Percentiles rank a stretch among this genome's conserved stretches.
Evolutionary conservation across 2,113 vertebrate species (phyloP).

Genomic region (Serilophus lunatus): DNA sequence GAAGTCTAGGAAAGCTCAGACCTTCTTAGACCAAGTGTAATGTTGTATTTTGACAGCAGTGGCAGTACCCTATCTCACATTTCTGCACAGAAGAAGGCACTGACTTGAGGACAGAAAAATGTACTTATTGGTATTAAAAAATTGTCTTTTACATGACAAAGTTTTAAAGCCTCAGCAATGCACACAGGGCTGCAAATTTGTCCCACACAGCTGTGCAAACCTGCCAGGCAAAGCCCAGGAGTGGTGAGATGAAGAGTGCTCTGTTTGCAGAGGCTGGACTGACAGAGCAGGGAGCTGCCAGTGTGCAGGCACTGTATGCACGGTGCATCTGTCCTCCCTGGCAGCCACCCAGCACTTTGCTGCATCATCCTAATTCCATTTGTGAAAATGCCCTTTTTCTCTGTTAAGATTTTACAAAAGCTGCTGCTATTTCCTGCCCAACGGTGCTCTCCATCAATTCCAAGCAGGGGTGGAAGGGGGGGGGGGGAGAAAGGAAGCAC

Average conservation of each 20-base stretch:
- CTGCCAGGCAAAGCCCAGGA: not conserved
- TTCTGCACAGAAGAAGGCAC: not conserved
- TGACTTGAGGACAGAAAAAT: not conserved
- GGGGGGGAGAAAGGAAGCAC: not conserved
- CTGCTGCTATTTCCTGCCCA: constrained; percentile 31
- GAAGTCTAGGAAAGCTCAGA: not conserved
- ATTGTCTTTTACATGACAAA: not conserved
- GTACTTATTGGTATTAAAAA: not conserved
- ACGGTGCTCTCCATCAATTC: not conserved
- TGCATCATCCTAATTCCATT: not conserved
- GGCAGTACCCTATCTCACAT: not conserved
- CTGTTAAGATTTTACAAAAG: constrained; percentile 39
- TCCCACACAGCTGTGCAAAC: not conserved
- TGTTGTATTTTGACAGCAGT: not conserved
- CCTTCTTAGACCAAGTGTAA: not conserved
- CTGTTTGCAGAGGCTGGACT: constrained; percentile 44
- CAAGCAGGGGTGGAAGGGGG: not conserved
- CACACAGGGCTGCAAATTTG: not conserved
- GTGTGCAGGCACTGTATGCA: not conserved
- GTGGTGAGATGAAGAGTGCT: constrained; percentile 24
- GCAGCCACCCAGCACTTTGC: not conserved
- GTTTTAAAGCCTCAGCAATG: not conserved
- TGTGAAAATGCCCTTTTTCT: constrained; percentile 21
- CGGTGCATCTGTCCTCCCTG: not conserved
- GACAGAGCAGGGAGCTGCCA: not conserved